These are phyloP conservation scores for Eueremaeus valkanovi DNA, from an alignment of 2,888 invertebrate genomes.

Conservation along the genomic window DNA sequence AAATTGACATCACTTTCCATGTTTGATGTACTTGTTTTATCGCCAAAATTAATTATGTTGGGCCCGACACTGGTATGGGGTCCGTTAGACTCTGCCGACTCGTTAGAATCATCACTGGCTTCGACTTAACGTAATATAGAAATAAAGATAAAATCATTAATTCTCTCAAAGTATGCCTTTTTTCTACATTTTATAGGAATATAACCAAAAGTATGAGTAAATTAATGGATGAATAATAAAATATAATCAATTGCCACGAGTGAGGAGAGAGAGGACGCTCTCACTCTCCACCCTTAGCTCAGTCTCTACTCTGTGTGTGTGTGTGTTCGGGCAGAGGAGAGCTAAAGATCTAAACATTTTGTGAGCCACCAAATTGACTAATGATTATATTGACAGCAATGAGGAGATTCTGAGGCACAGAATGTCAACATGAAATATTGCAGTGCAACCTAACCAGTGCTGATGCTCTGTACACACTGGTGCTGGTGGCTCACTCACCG, in stretches of 20 bases:
- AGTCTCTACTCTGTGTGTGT: neutral
- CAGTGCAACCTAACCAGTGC: constrained; percentile 36
- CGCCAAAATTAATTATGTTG: neutral
- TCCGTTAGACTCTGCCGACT: neutral
- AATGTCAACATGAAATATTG: constrained; percentile 40
- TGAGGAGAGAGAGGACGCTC: neutral
- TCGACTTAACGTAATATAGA: neutral
- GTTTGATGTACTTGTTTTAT: neutral
- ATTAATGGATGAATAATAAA: constrained; percentile 7
- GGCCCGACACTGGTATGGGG: neutral
- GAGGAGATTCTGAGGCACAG: constrained; percentile 35
- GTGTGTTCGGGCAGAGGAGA: constrained; percentile 10
- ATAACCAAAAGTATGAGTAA: too few species aligned
- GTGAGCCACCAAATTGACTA: constrained; percentile 33
- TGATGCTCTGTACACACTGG: constrained; percentile 16
- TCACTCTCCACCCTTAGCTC: constrained; percentile 15
- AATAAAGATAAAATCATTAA: neutral
- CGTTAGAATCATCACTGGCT: neutral
- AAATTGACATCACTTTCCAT: neutral
- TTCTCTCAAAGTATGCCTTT: too few species aligned
- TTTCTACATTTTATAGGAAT: too few species aligned
- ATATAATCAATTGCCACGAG: constrained; percentile 15
- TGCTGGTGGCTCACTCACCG: constrained; percentile 34
- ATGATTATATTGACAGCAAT: constrained; percentile 37
- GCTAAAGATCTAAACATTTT: neutral